phyloP scores from a whole-genome alignment of 2,113 vertebrate species.

The Periophthalmus modestus region DNA sequence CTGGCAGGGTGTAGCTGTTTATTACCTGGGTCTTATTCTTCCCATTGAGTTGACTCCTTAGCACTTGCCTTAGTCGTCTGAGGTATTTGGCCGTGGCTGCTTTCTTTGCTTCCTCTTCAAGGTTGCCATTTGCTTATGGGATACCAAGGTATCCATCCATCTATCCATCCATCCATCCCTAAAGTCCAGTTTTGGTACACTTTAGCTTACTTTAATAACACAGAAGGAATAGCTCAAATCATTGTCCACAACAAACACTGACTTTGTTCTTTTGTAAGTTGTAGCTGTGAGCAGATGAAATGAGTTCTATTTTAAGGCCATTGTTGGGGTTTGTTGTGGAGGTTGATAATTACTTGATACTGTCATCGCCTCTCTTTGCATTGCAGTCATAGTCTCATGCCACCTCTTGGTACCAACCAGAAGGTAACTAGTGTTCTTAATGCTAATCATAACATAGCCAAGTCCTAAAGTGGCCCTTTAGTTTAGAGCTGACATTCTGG shows the following conservation, averaged over 20 bases:
- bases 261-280: slow-evolving; percentile 4
- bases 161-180: too few relatives aligned
- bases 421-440: background rate
- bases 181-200: background rate
- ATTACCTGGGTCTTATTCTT: too few relatives aligned
- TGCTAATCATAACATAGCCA: slow-evolving; percentile 7
- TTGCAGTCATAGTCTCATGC: background rate
- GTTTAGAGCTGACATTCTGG: slow-evolving; percentile 23
- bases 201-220: background rate
- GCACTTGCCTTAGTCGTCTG: too few relatives aligned
- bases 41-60: too few relatives aligned
- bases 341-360: slow-evolving; percentile 27
- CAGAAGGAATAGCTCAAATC: background rate
- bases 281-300: slow-evolving; percentile 10
- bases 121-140: too few relatives aligned
- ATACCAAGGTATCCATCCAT: too few relatives aligned
- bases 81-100: too few relatives aligned
- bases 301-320: background rate
- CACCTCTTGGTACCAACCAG: background rate
- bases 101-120: too few relatives aligned
- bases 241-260: background rate
- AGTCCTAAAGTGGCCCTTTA: background rate
- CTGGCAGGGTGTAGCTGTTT: too few relatives aligned
- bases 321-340: slow-evolving; percentile 23
- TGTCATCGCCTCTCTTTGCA: background rate